Base-by-base conservation (phyloP, 2,113 vertebrate genomes). In the Brevimyrus niger region DNA sequence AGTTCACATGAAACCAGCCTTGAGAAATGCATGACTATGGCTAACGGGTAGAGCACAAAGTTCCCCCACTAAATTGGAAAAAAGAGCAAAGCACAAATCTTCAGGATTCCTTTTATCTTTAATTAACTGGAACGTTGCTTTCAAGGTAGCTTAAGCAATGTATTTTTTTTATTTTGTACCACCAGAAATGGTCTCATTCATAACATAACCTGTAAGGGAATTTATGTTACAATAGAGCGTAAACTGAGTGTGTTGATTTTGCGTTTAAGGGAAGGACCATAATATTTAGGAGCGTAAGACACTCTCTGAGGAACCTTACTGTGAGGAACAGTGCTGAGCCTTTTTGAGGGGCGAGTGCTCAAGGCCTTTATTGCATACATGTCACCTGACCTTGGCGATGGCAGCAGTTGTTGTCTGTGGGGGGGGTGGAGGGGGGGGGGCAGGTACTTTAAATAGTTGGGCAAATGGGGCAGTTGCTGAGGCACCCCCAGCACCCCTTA, bases 21-120 rank as follows among this genome's bases (percentile, higher is more conserved):
- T 96, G 90, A 96, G 96, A 91, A 96, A 96, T 42, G 88, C 89
- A 88, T 96, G 93, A 38, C 95, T 95, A 0, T 96, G 95, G 89
- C 92, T 93, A 89, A 94, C 93, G 86, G 96, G 94, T 11, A 96
- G 69, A 96, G 94, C 3, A 95, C 95, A 80, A 96, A 95, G 90
- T 92, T 94, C 82, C 95, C 95, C 88, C 93, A 94, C 95, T 96
- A 82, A 93, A 92, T 19, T 82, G 84, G 88, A 4, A 89, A 58
- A 88, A 27, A 84, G 46, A 87, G 69, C 82, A 69, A 69, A 69
- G 15, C 61, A 69, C 27, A 27, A 69, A 69, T 69, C 31, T 31
- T 69, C 9, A 11, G 10, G n/a, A 69, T 31, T 69, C 73, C 73
- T 85, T 48, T n/a, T 11, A 85, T 47, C 1, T 13, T 31, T 85